Conservation (phyloP, 2,113 vertebrate species). For the Rhegmatorhina hoffmannsi region DNA sequence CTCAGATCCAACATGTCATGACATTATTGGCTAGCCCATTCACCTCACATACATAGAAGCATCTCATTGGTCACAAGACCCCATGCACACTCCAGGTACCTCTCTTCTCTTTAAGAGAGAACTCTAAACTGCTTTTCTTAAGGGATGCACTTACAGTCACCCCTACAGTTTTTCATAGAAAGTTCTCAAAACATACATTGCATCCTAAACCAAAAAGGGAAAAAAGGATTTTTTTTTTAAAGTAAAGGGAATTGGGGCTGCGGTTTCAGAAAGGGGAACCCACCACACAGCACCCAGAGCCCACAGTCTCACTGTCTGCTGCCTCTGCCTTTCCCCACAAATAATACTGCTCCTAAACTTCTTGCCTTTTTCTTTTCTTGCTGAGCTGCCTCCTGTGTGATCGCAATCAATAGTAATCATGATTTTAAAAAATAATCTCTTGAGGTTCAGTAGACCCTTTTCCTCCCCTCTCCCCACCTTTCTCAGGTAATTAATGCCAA, state of each 20-base stretch:
- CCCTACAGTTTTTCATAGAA: background rate
- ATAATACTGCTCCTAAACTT: background rate
- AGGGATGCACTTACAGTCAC: no score
- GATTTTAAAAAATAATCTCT: background rate
- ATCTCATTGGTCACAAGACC: no score
- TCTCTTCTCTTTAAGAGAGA: no score
- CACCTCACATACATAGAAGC: no score
- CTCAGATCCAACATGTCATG: no score
- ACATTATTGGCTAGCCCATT: no score
- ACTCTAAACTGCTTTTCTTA: no score
- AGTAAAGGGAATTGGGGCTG: background rate
- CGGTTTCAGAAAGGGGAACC: background rate
- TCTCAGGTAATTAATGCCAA: background rate
- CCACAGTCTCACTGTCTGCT: background rate
- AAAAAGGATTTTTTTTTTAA: background rate
- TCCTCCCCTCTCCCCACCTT: background rate
- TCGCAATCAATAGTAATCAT: background rate
- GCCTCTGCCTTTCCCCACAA: background rate
- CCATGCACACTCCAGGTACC: no score
- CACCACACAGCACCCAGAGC: rapidly evolving
- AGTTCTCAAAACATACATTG: background rate
- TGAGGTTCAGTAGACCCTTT: background rate
- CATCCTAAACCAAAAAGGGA: background rate
- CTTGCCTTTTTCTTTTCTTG: background rate
- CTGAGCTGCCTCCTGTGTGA: background rate